Conservation (phyloP, 2,888 invertebrate species). For the Cantharis lateralis region DNA sequence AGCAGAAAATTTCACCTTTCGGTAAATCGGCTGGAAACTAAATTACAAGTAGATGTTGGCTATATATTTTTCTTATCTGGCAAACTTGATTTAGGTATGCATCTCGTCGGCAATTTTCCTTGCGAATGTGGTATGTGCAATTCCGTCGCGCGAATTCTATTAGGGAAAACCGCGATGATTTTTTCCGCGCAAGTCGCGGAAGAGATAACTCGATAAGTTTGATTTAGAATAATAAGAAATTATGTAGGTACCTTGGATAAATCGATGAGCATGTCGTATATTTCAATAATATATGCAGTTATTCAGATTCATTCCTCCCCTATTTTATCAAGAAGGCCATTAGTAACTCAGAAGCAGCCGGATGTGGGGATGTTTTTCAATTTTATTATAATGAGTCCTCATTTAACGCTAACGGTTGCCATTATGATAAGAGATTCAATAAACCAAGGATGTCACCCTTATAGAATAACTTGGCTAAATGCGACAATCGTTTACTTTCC, state of each 20-base stretch:
- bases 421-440: conserved; percentile 52
- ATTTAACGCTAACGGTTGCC: conserved; percentile 47
- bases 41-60: conserved; percentile 27
- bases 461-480: conserved; percentile 31
- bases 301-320: conserved; percentile 28
- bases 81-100: conserved; percentile 10
- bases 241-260: neutral
- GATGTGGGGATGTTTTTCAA: conserved; percentile 47
- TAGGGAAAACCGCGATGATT: neutral
- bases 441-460: conserved; percentile 40
- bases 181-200: neutral
- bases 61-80: conserved; percentile 19
- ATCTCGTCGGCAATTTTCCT: neutral
- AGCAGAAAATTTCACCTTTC: conserved; percentile 30
- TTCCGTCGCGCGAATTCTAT: neutral
- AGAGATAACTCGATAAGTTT: neutral
- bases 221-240: conserved; percentile 6
- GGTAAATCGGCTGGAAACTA: conserved; percentile 29
- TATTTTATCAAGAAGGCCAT: conserved; percentile 29
- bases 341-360: conserved; percentile 32
- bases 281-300: conserved; percentile 24
- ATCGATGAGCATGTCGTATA: conserved; percentile 16
- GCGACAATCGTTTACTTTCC: conserved; percentile 26
- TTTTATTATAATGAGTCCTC: conserved; percentile 51
- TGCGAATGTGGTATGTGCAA: neutral